These are phyloP conservation scores for Rhea pennata DNA, from an alignment of 2,113 vertebrate species.

Conservation along the genomic window DNA sequence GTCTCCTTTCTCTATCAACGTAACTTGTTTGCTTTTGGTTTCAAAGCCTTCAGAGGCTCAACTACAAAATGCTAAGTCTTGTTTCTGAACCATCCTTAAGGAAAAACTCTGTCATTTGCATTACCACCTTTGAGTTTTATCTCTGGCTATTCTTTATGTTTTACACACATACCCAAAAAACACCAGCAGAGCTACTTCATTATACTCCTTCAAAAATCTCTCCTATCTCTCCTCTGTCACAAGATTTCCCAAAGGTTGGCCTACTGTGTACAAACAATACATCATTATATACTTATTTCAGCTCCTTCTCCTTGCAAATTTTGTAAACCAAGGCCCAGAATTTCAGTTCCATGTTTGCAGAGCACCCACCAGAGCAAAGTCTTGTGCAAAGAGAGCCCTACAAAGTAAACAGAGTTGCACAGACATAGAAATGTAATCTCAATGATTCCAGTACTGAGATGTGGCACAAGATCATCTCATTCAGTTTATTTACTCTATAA, in stretches of 20 bases:
- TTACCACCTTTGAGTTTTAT: not conserved
- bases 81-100: not conserved
- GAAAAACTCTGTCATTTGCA: not conserved
- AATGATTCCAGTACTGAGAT: not conserved
- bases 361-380: not conserved
- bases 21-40: not conserved
- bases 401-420: conserved; percentile 4
- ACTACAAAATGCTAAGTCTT: not conserved
- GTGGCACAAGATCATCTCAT: not conserved
- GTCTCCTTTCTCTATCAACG: not conserved
- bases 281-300: not conserved
- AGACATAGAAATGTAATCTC: not conserved
- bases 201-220: not conserved
- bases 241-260: not conserved
- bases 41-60: not conserved
- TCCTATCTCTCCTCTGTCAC: not conserved
- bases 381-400: conserved; percentile 18
- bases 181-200: not conserved
- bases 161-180: not conserved
- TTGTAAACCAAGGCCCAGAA: not conserved
- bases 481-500: conserved; percentile 15
- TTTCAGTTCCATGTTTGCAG: conserved; percentile 7
- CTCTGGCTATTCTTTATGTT: not conserved
- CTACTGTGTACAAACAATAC: not conserved
- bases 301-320: not conserved